Evolutionary conservation across 1,140 invertebrate species (phyloP).

Genomic region (Oedothorax gibbosus): DNA sequence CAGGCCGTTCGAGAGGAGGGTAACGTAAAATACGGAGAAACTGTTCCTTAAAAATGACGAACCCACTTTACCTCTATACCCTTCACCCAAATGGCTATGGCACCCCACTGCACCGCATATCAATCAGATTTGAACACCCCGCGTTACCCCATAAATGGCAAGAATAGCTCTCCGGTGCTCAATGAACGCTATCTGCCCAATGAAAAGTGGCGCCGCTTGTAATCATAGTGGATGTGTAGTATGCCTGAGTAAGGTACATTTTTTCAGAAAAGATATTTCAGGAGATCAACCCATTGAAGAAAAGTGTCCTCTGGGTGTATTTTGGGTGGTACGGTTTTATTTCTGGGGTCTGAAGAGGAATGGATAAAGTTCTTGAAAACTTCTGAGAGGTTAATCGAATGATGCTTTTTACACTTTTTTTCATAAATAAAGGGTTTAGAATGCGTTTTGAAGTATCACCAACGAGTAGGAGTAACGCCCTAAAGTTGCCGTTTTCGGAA

Average conservation of each 20-base stretch:
- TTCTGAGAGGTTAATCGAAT: neutral
- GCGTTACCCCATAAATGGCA: slow-evolving; percentile 21
- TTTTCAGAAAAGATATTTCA: slow-evolving; percentile 21
- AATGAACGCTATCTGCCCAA: slow-evolving; percentile 31
- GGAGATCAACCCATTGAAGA: slow-evolving; percentile 21
- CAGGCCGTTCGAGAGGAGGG: too few species aligned
- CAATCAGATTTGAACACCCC: slow-evolving; percentile 24
- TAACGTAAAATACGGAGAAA: too few species aligned
- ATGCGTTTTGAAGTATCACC: too few species aligned
- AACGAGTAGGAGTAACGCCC: too few species aligned
- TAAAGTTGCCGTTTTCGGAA: too few species aligned
- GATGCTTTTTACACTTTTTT: neutral
- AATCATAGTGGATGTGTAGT: slow-evolving; percentile 31
- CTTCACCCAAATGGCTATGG: too few species aligned
- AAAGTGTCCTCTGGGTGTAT: slow-evolving; percentile 26
- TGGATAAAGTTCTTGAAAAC: neutral
- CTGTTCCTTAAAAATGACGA: too few species aligned
- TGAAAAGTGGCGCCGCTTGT: slow-evolving; percentile 31
- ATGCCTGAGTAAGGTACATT: slow-evolving; percentile 17
- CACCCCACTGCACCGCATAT: neutral
- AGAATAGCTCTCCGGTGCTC: slow-evolving; percentile 25
- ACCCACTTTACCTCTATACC: too few species aligned
- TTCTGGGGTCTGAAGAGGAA: neutral
- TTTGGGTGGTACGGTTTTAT: slow-evolving; percentile 16
- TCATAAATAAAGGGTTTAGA: neutral